Percentiles rank a stretch among this genome's conserved stretches.
phyloP scores from a whole-genome alignment of 2,888 invertebrate genomes.

The Chrysolina americana region DNA sequence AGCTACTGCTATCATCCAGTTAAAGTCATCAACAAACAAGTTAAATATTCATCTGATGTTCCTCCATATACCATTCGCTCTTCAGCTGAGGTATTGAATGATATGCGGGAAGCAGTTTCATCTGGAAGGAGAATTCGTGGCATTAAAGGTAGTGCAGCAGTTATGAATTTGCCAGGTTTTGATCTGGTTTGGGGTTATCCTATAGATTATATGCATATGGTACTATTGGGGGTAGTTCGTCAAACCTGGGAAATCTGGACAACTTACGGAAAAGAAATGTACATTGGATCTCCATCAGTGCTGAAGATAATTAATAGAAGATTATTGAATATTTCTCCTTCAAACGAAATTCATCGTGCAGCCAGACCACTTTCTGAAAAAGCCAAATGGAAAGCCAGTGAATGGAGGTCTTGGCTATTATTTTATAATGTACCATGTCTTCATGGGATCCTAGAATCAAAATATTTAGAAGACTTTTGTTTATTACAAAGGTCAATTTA shows the following conservation, averaged over 20 bases:
- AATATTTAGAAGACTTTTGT: conserved; percentile 22
- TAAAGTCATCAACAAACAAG: conserved; percentile 21
- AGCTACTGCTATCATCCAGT: conserved; percentile 28
- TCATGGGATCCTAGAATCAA: conserved; percentile 12
- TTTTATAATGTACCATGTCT: conserved; percentile 24
- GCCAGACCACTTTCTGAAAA: conserved; percentile 23
- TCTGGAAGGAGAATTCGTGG: conserved; percentile 16
- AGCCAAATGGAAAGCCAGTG: conserved; percentile 26
- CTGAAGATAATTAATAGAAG: conserved; percentile 28
- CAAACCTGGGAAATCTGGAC: conserved; percentile 30
- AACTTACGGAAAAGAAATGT: conserved; percentile 25
- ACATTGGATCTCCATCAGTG: conserved; percentile 26
- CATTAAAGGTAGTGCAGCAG: conserved; percentile 13
- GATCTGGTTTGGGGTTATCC: conserved; percentile 31
- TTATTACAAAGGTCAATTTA: conserved; percentile 25
- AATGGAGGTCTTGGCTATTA: conserved; percentile 19
- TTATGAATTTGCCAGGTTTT: conserved; percentile 27
- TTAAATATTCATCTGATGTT: conserved; percentile 23
- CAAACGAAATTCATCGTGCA: conserved; percentile 21
- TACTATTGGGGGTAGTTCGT: conserved; percentile 28
- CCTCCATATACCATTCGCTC: conserved; percentile 11
- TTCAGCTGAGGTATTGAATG: conserved; percentile 17
- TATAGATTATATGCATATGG: conserved; percentile 27
- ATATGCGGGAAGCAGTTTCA: not conserved
- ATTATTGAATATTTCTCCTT: conserved; percentile 26